Base-by-base conservation (phyloP, 2,113 vertebrate species). In the Lampris incognitus region DNA sequence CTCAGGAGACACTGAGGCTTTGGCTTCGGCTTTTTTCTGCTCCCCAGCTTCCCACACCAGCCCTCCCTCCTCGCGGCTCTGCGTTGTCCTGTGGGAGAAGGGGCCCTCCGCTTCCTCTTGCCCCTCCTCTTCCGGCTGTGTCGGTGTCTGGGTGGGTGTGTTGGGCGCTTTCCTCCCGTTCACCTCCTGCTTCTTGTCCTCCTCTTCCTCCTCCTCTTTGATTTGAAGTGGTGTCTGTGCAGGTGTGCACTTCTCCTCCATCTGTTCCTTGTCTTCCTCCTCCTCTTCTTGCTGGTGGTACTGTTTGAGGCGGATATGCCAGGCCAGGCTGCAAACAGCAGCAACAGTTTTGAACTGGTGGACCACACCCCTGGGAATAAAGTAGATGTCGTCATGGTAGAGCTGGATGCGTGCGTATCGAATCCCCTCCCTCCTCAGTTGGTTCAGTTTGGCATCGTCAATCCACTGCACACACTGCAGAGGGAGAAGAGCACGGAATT, bases 291-390 rank as follows among this genome's bases (percentile, higher is more conserved):
- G 92, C 63, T 86, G 94, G 85, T 99, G 96, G 71, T 99, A 99
- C 13, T 96, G 95, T 84, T 94, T 96, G 73, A 99, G 96, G 38
- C 98, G 93, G 86, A 99, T 92, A 0, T 99, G 98, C 98, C 98
- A 99, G 42, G 98, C 98, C 91, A 99, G 94, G 82, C 98, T 99
- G 92, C 97, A 98, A 65, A 99, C 98, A 1, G 98, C 96, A 1
- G 98, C 98, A 79, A 99, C 97, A 0, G 97, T 98, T 94, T 99
- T 99, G 93, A 99, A 99, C 92, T 99, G 98, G 92, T 99, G 98
- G 77, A 99, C 97, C 57, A 99, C 98, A 88, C 97, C 97, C 90
- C 98, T 95, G 40, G 98, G 98, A 86, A 99, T 99, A 91, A 98
- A 99, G 91, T 99, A 99, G 93, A 99, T 98, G 94, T 99, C 98